Evolutionary conservation across 2,888 invertebrate genomes (phyloP).

Genomic region (Drosophila kanekoi): DNA sequence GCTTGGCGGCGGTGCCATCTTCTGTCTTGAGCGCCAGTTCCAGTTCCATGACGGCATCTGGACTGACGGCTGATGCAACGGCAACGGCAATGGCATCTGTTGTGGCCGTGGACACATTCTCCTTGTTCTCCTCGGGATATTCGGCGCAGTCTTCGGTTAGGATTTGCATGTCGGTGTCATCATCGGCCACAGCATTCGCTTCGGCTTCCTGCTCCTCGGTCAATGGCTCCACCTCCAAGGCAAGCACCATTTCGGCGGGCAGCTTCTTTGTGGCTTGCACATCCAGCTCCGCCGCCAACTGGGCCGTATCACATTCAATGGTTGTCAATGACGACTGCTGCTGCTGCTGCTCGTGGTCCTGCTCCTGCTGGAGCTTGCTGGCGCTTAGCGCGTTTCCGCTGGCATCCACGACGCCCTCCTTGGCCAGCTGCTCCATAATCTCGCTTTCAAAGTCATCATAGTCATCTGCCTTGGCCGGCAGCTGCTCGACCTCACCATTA

Average conservation of each 20-base stretch:
- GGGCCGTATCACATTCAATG: constrained; percentile 34
- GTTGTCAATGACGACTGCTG: background rate
- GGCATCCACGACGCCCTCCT: constrained; percentile 61
- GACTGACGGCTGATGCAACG: background rate
- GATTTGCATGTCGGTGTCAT: constrained; percentile 31
- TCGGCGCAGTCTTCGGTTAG: constrained; percentile 25
- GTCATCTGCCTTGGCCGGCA: constrained; percentile 29
- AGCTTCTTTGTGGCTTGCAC: constrained; percentile 19
- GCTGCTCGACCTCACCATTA: constrained; percentile 7
- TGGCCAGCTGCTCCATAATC: constrained; percentile 60
- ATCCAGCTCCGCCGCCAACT: constrained; percentile 8
- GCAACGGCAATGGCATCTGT: constrained; percentile 20
- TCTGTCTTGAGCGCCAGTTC: constrained; percentile 49
- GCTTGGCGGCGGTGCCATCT: constrained; percentile 7
- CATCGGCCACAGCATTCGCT: constrained; percentile 26
- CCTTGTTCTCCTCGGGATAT: constrained; percentile 63
- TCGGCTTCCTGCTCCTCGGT: constrained; percentile 51
- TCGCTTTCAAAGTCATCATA: constrained; percentile 66
- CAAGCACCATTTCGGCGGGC: constrained; percentile 46
- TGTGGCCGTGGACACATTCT: constrained; percentile 57
- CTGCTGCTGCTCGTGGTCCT: background rate
- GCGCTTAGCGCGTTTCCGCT: constrained; percentile 69
- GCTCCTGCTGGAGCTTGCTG: constrained; percentile 22
- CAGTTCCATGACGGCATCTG: constrained; percentile 41
- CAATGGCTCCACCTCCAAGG: constrained; percentile 14